Conservation (phyloP, 2,888 invertebrate genomes). For the Erebia ligea region DNA sequence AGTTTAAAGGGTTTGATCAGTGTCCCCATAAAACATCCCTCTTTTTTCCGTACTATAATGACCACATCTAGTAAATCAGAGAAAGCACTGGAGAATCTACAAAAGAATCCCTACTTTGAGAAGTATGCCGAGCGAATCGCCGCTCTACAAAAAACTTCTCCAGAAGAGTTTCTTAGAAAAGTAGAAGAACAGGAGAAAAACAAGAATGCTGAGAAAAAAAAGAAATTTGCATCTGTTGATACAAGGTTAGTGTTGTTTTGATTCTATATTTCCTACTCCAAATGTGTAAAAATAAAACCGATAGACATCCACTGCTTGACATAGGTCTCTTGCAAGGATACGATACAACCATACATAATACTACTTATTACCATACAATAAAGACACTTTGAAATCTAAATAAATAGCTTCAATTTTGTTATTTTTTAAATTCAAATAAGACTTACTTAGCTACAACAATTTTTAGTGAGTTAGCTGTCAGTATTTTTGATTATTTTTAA, state of each 20-base stretch:
- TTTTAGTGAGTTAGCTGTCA: background rate
- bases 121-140: constrained; percentile 92
- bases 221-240: constrained; percentile 65
- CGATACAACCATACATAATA: no score
- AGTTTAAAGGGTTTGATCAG: constrained; percentile 37
- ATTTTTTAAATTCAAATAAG: background rate
- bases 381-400: no score
- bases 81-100: constrained; percentile 80
- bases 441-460: no score
- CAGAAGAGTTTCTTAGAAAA: constrained; percentile 88
- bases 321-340: no score
- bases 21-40: constrained; percentile 36
- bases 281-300: background rate
- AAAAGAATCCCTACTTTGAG: constrained; percentile 90
- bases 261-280: background rate
- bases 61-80: constrained; percentile 67
- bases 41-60: constrained; percentile 55
- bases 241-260: constrained; percentile 55
- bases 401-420: no score
- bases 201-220: constrained; percentile 60
- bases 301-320: no score
- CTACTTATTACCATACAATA: no score
- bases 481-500: background rate
- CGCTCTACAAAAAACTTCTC: constrained; percentile 87
- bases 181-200: constrained; percentile 80